phyloP scores from a whole-genome alignment of 2,797 vertebrate species.

The Chaetophractus vellerosus region DNA sequence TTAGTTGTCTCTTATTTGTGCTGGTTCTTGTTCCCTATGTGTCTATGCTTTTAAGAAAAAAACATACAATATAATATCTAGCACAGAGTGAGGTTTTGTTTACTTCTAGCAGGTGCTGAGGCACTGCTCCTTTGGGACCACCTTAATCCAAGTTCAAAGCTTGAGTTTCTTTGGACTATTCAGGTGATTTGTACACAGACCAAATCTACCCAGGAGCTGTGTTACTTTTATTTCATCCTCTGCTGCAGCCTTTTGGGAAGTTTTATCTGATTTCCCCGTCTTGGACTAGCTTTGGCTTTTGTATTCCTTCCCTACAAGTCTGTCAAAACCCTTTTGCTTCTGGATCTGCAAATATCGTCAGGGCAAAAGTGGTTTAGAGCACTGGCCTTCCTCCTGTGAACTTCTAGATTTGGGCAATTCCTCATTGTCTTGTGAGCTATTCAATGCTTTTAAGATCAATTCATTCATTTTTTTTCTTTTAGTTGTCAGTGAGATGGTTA shows the following conservation, averaged over 20 bases:
- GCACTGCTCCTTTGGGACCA: neutral
- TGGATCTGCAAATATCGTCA: neutral
- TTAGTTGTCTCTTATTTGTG: neutral
- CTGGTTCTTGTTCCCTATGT: neutral
- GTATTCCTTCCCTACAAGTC: neutral
- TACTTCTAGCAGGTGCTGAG: neutral
- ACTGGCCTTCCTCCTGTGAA: neutral
- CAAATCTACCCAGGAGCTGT: neutral
- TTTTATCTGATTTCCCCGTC: neutral
- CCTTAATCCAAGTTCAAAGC: too few species aligned
- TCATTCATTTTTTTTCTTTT: neutral
- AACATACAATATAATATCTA: too few species aligned
- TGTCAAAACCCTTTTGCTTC: neutral
- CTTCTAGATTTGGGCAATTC: neutral
- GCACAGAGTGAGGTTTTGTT: too few species aligned
- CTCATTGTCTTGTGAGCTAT: neutral
- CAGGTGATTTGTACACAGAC: neutral
- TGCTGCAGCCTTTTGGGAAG: neutral
- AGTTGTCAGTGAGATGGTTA: neutral
- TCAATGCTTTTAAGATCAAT: neutral
- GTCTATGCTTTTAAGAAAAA: too few species aligned
- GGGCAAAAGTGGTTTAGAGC: neutral
- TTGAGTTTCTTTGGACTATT: neutral
- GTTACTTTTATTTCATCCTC: neutral
- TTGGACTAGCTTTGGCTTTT: neutral